These are phyloP conservation scores for Agriotes lineatus DNA, from an alignment of 2,888 invertebrate genomes.

Conservation along the genomic window DNA sequence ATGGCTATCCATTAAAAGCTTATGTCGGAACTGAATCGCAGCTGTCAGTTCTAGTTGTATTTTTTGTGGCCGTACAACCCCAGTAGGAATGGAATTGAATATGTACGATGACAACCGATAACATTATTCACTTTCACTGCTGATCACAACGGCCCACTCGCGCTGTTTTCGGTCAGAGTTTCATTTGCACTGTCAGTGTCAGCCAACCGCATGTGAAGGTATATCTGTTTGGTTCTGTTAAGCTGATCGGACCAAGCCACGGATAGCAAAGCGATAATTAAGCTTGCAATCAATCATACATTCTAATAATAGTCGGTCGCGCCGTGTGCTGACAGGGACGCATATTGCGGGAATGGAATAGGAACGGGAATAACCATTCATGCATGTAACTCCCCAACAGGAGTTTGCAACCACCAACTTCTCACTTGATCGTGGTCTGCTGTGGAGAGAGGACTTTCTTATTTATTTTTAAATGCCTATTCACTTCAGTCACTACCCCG, in stretches of 20 bases:
- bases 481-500: no score
- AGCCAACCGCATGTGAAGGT: neutral
- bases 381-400: neutral
- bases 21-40: no score
- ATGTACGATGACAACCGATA: no score
- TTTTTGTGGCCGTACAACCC: no score
- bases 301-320: constrained; percentile 22
- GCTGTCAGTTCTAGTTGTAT: no score
- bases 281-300: constrained; percentile 25
- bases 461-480: no score
- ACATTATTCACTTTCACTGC: no score
- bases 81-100: no score
- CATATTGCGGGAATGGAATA: constrained; percentile 16
- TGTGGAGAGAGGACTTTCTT: no score
- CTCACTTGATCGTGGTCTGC: no score
- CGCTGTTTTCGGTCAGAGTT: constrained; percentile 4
- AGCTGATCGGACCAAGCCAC: neutral
- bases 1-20: no score
- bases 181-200: constrained; percentile 14
- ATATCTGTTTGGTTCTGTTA: neutral
- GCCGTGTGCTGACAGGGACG: constrained; percentile 12
- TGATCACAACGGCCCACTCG: no score
- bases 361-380: neutral
- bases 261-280: constrained; percentile 22
- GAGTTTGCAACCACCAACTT: neutral